Percentiles rank a stretch among this genome's conserved stretches.
Conservation (phyloP, 2,113 vertebrate species). For the Caloenas nicobarica region DNA sequence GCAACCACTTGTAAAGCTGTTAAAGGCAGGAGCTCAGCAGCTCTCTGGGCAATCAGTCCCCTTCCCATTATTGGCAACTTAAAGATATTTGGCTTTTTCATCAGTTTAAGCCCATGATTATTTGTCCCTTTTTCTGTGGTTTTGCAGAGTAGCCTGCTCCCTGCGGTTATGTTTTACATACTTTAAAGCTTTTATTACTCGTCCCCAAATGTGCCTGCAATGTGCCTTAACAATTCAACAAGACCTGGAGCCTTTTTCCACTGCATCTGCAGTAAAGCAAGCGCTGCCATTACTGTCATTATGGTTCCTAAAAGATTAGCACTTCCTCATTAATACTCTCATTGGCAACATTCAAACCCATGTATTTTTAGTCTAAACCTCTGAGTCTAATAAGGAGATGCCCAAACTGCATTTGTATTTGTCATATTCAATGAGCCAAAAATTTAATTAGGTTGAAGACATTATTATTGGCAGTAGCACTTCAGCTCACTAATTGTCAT, state of each 20-base stretch:
- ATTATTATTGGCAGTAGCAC: conserved; percentile 32
- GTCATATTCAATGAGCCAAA: conserved; percentile 66
- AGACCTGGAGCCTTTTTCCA: not conserved
- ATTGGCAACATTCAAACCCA: not conserved
- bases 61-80: not conserved
- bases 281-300: not conserved
- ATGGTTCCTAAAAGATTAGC: not conserved
- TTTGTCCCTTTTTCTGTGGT: not conserved
- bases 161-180: not conserved
- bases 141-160: not conserved
- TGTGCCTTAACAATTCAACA: accelerated
- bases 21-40: not conserved
- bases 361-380: not conserved
- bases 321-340: not conserved
- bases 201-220: not conserved
- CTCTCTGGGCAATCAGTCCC: not conserved
- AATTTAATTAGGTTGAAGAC: conserved; percentile 61
- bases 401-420: conserved; percentile 49
- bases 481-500: conserved; percentile 39
- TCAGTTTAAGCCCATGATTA: not conserved
- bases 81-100: not conserved
- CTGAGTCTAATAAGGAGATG: not conserved
- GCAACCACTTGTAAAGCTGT: not conserved
- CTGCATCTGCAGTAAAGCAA: not conserved
- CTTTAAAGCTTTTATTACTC: not conserved